Evolutionary conservation across 2,797 vertebrate genomes (phyloP).

Genomic region (Manis crassicaudata): DNA sequence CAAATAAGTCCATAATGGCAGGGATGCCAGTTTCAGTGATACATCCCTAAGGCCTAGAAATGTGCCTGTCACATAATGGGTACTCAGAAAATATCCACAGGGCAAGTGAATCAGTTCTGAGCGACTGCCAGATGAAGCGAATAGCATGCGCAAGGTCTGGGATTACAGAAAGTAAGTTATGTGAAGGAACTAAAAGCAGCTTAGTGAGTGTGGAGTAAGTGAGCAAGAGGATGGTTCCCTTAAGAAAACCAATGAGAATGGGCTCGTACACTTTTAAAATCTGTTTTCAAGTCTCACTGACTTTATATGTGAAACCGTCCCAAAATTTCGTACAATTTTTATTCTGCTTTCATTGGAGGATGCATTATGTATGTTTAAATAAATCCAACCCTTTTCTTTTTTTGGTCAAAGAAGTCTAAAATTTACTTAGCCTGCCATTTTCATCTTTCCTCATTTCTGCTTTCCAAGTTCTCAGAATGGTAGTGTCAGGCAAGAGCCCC

Average conservation of each 20-base stretch:
- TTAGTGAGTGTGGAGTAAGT: background rate
- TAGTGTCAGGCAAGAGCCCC: background rate
- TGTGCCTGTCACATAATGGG: background rate
- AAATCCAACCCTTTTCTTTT: background rate
- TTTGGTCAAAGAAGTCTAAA: background rate
- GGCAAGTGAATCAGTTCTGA: background rate
- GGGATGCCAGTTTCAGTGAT: background rate
- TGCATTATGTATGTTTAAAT: background rate
- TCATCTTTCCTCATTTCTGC: background rate
- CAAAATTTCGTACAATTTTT: background rate
- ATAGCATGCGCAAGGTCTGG: background rate
- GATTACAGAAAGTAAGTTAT: background rate
- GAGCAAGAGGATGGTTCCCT: background rate
- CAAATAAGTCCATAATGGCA: background rate
- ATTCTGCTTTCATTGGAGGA: background rate
- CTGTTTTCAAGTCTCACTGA: background rate
- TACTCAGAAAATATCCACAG: background rate
- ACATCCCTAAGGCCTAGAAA: background rate
- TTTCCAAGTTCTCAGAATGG: background rate
- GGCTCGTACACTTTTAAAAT: background rate
- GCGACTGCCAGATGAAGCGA: background rate
- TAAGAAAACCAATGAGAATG: background rate
- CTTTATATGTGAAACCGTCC: background rate
- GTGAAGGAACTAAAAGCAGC: background rate
- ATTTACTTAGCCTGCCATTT: background rate